These are phyloP conservation scores for Catocala nupta DNA, from an alignment of 2,888 invertebrate genomes.

Conservation along the genomic window DNA sequence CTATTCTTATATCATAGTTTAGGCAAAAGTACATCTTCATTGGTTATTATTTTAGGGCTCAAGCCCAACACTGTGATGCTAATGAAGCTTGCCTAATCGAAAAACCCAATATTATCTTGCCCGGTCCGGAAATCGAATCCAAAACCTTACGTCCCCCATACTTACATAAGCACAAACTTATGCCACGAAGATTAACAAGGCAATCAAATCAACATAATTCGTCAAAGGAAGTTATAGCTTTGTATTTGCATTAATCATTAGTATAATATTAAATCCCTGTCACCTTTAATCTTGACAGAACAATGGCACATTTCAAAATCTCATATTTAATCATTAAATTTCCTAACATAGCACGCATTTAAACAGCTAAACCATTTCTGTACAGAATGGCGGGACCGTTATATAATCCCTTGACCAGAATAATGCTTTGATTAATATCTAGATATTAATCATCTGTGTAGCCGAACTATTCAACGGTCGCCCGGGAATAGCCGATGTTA, in stretches of 20 bases:
- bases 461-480: constrained; percentile 77
- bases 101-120: too few relatives aligned
- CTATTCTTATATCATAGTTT: too few relatives aligned
- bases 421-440: constrained; percentile 79
- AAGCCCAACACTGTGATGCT: too few relatives aligned
- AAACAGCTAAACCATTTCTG: constrained; percentile 17
- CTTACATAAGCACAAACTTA: too few relatives aligned
- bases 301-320: constrained; percentile 17
- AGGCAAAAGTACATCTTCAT: too few relatives aligned
- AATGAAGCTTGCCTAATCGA: too few relatives aligned
- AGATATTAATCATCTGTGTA: constrained; percentile 76
- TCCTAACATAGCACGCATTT: constrained; percentile 9
- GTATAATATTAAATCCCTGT: constrained; percentile 13
- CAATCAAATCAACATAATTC: too few relatives aligned
- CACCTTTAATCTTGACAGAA: constrained; percentile 15
- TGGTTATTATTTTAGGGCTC: too few relatives aligned
- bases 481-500: constrained; percentile 72
- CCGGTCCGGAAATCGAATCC: too few relatives aligned
- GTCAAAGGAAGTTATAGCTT: too few relatives aligned
- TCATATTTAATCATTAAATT: constrained; percentile 15
- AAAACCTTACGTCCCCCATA: too few relatives aligned
- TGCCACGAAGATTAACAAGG: too few relatives aligned
- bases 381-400: constrained; percentile 12
- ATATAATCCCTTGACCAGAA: constrained; percentile 52
- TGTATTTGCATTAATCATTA: neutral